Evolutionary conservation across 2,888 invertebrate genomes (phyloP).

Genomic region (Alloscopus bannaensis): DNA sequence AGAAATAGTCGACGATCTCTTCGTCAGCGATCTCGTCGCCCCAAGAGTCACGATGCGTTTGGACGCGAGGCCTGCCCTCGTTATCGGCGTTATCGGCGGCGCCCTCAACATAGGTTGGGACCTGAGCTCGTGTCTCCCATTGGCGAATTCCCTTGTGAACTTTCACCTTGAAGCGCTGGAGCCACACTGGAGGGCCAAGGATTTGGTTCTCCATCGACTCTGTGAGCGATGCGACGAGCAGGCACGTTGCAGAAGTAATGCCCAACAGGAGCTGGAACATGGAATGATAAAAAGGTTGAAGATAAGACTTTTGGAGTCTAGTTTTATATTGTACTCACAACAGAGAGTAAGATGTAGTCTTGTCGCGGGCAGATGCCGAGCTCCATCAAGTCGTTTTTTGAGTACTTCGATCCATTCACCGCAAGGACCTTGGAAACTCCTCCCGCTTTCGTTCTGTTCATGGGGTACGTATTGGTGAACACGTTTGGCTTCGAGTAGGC

Average conservation of each 20-base stretch:
- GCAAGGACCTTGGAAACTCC: neutral
- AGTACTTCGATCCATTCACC: constrained; percentile 10
- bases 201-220: constrained; percentile 27
- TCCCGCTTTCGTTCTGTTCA: neutral
- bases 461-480: neutral
- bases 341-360: constrained; percentile 5
- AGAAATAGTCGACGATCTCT: neutral
- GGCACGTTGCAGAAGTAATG: constrained; percentile 6
- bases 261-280: constrained; percentile 10
- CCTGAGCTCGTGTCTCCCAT: constrained; percentile 9
- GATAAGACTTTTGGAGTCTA: neutral
- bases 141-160: constrained; percentile 21
- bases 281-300: neutral
- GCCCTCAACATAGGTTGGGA: neutral
- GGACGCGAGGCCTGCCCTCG: neutral
- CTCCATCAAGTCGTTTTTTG: constrained; percentile 13
- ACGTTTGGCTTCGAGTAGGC: constrained; percentile 17
- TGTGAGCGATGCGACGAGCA: constrained; percentile 27
- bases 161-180: constrained; percentile 30
- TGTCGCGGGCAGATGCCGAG: constrained; percentile 38
- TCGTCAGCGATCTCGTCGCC: neutral
- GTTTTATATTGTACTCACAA: constrained; percentile 19
- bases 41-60: neutral
- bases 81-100: neutral
- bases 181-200: constrained; percentile 37